Evolutionary conservation across 2,113 vertebrate species (phyloP), one percentile per base, ranked within the genome.

Genomic region (Miniopterus natalensis): DNA sequence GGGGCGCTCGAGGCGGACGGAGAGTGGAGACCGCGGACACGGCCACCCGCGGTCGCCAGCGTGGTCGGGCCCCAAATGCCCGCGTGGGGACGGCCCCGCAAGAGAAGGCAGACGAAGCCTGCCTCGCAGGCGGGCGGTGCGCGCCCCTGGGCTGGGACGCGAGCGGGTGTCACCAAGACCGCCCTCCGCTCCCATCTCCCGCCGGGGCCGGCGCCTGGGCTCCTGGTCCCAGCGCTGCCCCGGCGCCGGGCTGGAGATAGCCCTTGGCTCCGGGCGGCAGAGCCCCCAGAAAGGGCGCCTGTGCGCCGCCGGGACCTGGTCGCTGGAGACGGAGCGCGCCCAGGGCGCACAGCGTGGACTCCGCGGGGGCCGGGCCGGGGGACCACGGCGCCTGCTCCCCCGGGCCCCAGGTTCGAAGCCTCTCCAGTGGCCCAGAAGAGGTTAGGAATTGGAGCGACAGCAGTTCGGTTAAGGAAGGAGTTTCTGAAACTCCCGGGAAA

Each of bases 401-500:
- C 8, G 49, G 68, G 85, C 73, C 78, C 78, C 13, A 5, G 77
- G 95, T 92, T 95, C 94, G 59, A 95, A 88, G 61, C 92, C 45
- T 61, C 59, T 14, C 8, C 42, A 2, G 55, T 0, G 57, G 68
- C 66, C 9, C 0, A 77, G 55, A 6, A 29, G 65, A 80, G n/a
- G 36, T 51, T 31, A 88, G 81, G 66, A 36, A 57, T 81, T 55
- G 42, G 53, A 40, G 78, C 9, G 2, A 15, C 71, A 29, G 88
- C 80, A 40, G 36, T 55, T 83, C 6, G 7, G 66, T 36, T 57
- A 59, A 55, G 74, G 57, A 79, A 88, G 25, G 80, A 96, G 84
- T 96, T 95, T 71, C 66, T 36, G 53, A 84, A 95, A 96, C 66
- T 95, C 92, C 74, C 6, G 5, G 40, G n/a, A 17, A 84, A 80